phyloP scores from a whole-genome alignment of 2,113 vertebrate species.

The Ptyas mucosa region DNA sequence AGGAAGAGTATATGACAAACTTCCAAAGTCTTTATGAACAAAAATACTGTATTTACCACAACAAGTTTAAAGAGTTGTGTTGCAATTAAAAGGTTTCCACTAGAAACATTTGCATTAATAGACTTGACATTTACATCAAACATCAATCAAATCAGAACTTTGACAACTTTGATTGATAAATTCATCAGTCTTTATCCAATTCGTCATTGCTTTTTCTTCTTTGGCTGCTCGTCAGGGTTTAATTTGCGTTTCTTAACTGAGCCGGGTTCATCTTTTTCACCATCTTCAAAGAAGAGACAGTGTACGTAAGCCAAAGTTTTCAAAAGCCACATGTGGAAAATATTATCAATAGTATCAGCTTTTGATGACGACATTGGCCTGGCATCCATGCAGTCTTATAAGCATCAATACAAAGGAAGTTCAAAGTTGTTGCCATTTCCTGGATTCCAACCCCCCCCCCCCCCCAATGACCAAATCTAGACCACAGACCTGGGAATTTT shows the following conservation, averaged over 20 bases:
- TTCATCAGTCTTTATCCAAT: constrained; percentile 1
- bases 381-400: neutral
- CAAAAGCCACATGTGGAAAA: neutral
- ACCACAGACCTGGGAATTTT: neutral
- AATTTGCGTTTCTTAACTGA: constrained; percentile 84
- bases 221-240: constrained; percentile 83
- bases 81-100: constrained; percentile 61
- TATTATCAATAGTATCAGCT: neutral
- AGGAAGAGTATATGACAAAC: constrained; percentile 14
- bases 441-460: neutral
- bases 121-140: constrained; percentile 34
- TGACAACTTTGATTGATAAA: constrained; percentile 51
- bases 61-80: constrained; percentile 46
- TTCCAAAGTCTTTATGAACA: constrained; percentile 52
- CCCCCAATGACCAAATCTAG: neutral
- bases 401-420: neutral
- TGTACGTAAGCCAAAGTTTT: constrained; percentile 17
- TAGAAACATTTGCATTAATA: constrained; percentile 38
- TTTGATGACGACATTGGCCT: neutral
- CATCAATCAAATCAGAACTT: constrained; percentile 49
- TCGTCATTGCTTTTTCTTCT: constrained; percentile 77
- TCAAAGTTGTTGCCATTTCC: neutral
- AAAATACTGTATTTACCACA: constrained; percentile 43
- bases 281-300: constrained; percentile 76
- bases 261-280: constrained; percentile 70